These are phyloP conservation scores for Xestobium rufovillosum DNA, from an alignment of 2,888 invertebrate genomes.

Conservation along the genomic window DNA sequence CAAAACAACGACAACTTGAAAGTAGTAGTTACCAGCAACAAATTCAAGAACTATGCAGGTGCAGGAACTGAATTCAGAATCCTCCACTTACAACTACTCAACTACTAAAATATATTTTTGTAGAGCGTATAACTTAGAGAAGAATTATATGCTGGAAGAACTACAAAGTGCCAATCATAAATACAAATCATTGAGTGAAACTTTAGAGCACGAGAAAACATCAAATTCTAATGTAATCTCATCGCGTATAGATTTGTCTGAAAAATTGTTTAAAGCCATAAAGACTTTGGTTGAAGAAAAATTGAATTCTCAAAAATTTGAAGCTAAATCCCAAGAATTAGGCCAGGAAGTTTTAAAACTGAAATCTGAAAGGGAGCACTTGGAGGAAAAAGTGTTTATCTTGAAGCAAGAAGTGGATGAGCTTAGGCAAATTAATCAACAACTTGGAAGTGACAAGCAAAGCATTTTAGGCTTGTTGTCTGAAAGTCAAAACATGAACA, in stretches of 20 bases:
- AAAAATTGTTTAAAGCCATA: slow-evolving; percentile 29
- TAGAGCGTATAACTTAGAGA: slow-evolving; percentile 22
- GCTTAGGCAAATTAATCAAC: background rate
- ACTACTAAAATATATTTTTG: too few species aligned
- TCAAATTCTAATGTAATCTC: slow-evolving; percentile 26
- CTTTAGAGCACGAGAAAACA: slow-evolving; percentile 24
- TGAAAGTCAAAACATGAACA: background rate
- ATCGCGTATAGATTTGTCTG: slow-evolving; percentile 31
- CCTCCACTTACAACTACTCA: too few species aligned
- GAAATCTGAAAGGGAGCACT: slow-evolving; percentile 13
- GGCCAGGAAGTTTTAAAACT: slow-evolving; percentile 9
- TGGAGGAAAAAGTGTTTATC: background rate
- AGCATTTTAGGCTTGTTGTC: background rate
- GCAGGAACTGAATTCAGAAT: too few species aligned
- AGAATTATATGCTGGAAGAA: slow-evolving; percentile 22
- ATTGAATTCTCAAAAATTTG: slow-evolving; percentile 24
- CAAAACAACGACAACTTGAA: too few species aligned
- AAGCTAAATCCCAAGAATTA: slow-evolving; percentile 12
- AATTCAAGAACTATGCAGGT: too few species aligned
- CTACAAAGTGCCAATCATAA: slow-evolving; percentile 21
- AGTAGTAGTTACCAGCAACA: too few species aligned
- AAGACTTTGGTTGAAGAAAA: slow-evolving; percentile 30
- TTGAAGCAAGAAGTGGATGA: background rate
- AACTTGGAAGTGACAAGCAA: background rate
- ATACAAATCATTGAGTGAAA: slow-evolving; percentile 20